Conservation (phyloP, 2,113 vertebrate species). For the Sialia sialis region DNA sequence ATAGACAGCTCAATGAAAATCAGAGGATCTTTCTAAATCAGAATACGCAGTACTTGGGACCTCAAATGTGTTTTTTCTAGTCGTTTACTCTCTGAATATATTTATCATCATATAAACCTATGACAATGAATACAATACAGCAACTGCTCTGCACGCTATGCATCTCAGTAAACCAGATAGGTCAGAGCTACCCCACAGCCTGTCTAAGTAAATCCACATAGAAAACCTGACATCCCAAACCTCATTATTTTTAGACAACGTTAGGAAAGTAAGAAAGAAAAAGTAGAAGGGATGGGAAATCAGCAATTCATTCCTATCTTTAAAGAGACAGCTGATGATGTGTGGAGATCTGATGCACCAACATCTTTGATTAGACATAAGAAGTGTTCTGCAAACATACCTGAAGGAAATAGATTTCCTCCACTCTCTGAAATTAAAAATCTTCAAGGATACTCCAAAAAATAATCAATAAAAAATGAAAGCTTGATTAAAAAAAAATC, state of each 20-base stretch:
- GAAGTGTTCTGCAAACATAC: neutral
- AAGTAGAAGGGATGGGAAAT: neutral
- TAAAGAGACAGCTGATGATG: neutral
- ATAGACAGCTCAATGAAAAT: rapidly evolving
- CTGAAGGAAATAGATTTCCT: neutral
- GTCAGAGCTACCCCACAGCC: neutral
- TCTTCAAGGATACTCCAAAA: neutral
- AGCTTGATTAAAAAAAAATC: neutral
- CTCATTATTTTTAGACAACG: neutral
- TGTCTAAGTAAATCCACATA: neutral
- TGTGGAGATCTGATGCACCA: neutral
- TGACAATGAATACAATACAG: neutral
- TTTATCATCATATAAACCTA: neutral
- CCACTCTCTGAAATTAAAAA: neutral
- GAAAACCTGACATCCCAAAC: neutral
- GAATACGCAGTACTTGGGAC: neutral
- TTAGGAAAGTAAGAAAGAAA: neutral
- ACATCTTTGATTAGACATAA: neutral
- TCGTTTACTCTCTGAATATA: neutral
- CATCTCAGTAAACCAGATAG: neutral
- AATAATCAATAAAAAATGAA: slow-evolving; percentile 1
- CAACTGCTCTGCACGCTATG: neutral
- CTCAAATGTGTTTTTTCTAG: neutral
- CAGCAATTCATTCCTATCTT: neutral
- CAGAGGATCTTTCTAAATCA: neutral